Conservation (phyloP, 2,113 vertebrate species). For the Eulemur macaco region DNA sequence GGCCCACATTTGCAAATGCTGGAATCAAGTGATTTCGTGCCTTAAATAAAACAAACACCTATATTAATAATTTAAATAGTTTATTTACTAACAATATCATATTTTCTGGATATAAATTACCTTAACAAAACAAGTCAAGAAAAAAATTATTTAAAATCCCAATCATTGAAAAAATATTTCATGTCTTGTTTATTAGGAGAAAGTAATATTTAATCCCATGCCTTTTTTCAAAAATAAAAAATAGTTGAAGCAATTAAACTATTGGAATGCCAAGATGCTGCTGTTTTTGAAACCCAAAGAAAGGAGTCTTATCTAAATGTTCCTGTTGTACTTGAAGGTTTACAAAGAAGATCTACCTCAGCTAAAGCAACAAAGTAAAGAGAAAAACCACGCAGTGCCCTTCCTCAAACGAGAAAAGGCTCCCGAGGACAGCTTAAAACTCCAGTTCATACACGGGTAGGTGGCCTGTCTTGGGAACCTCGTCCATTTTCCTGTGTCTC, state of each 20-base stretch:
- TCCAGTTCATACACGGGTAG: conserved; percentile 98
- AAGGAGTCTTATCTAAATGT: background rate
- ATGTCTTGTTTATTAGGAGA: background rate
- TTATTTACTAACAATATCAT: background rate
- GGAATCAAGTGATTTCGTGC: background rate
- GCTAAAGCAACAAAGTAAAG: conserved; percentile 93
- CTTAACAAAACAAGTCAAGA: conserved; percentile 27
- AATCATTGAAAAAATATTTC: background rate
- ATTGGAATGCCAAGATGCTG: background rate
- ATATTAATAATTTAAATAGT: background rate
- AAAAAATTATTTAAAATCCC: background rate
- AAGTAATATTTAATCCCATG: background rate
- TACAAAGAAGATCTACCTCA: conserved; percentile 99
- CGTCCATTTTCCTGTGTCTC: background rate
- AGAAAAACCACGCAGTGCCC: conserved; percentile 92
- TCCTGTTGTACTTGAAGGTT: conserved; percentile 86
- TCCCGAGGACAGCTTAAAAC: conserved; percentile 93
- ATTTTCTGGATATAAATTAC: conserved; percentile 30
- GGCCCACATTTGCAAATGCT: background rate
- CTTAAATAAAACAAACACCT: conserved; percentile 24
- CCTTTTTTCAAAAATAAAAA: background rate
- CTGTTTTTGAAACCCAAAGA: conserved; percentile 10
- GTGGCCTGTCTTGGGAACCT: conserved; percentile 1
- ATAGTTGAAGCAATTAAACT: background rate
- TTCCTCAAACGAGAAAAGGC: conserved; percentile 94